Evolutionary conservation across 2,888 invertebrate species (phyloP).

Genomic region (Oxycera nigricornis): DNA sequence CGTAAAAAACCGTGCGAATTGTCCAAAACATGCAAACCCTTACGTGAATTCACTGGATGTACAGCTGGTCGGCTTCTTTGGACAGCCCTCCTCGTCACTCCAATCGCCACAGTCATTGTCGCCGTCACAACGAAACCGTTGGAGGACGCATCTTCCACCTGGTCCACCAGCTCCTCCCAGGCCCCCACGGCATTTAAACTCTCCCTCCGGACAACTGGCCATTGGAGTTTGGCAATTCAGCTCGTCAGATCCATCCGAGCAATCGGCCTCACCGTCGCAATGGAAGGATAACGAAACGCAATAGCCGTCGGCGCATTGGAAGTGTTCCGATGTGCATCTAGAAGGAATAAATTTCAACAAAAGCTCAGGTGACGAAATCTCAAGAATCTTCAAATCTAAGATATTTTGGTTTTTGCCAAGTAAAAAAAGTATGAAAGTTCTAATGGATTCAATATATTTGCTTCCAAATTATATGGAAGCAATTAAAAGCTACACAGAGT

Average conservation of each 20-base stretch:
- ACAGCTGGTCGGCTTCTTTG: conserved; percentile 71
- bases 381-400: too few relatives aligned
- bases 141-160: conserved; percentile 71
- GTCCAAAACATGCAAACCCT: conserved; percentile 46
- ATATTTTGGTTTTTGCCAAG: too few relatives aligned
- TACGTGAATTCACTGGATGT: conserved; percentile 76
- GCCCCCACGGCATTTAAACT: conserved; percentile 76
- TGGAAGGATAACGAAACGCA: conserved; percentile 77
- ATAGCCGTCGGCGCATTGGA: conserved; percentile 74
- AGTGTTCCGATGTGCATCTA: conserved; percentile 77
- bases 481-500: too few relatives aligned
- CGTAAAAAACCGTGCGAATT: background rate
- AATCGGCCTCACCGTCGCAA: conserved; percentile 79
- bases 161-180: conserved; percentile 61
- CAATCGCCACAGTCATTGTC: conserved; percentile 89
- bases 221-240: conserved; percentile 67
- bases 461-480: too few relatives aligned
- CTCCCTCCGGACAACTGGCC: conserved; percentile 73
- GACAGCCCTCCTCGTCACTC: conserved; percentile 84
- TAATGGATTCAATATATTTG: too few relatives aligned
- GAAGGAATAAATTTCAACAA: too few relatives aligned
- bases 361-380: too few relatives aligned
- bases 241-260: conserved; percentile 79
- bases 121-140: conserved; percentile 81
- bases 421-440: too few relatives aligned